Percentiles rank a stretch among this genome's conserved stretches.
These are phyloP conservation scores for Anastatus disparis DNA, from an alignment of 1,140 invertebrate species.

Conservation along the genomic window DNA sequence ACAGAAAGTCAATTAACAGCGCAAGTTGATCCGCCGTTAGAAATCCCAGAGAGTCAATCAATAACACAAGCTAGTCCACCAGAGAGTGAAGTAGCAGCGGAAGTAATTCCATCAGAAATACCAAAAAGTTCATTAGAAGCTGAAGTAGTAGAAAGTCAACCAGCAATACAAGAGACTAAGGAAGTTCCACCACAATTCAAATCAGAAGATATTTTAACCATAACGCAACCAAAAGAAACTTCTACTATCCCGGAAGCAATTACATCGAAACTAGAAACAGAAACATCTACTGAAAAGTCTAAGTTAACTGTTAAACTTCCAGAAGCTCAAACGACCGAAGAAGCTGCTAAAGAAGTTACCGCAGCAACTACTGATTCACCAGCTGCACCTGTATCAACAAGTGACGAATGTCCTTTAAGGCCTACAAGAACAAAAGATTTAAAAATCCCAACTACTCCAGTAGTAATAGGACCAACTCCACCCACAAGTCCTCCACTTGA, in stretches of 20 bases:
- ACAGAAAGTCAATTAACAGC: too few relatives aligned
- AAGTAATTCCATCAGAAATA: too few relatives aligned
- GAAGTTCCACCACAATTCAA: neutral
- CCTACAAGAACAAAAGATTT: conserved; percentile 45
- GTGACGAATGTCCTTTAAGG: conserved; percentile 6
- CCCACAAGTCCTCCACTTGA: conserved; percentile 53
- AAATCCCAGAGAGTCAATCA: too few relatives aligned
- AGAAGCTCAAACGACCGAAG: neutral
- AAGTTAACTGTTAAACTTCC: conserved; percentile 11
- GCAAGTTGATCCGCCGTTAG: too few relatives aligned
- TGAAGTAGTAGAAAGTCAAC: too few relatives aligned
- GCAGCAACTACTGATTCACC: too few relatives aligned
- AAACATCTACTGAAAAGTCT: neutral
- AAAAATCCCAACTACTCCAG: conserved; percentile 53
- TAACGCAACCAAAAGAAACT: too few relatives aligned
- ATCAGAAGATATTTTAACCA: neutral
- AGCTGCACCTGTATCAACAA: neutral
- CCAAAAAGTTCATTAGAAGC: too few relatives aligned
- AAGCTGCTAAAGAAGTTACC: neutral
- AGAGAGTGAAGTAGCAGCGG: too few relatives aligned
- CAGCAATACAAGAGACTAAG: too few relatives aligned
- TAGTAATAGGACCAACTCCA: conserved; percentile 54
- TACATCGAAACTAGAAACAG: neutral
- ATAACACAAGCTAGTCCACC: too few relatives aligned
- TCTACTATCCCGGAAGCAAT: too few relatives aligned